Percentiles rank a stretch among this genome's conserved stretches.
phyloP scores from a whole-genome alignment of 2,113 vertebrate genomes.

The Octodon degus region DNA sequence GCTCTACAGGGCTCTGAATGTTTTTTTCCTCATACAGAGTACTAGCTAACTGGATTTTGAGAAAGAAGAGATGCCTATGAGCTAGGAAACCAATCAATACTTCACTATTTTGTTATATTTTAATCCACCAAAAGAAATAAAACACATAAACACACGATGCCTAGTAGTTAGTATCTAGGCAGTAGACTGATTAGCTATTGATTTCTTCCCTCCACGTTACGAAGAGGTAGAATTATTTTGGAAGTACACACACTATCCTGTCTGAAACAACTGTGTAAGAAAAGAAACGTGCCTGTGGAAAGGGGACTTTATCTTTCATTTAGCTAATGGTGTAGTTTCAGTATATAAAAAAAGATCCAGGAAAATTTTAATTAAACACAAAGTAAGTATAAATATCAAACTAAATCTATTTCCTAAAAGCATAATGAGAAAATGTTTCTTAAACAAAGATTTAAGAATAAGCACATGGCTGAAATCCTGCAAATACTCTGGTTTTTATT shows the following conservation, averaged over 20 bases:
- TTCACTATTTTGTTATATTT: slow-evolving; percentile 71
- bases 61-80: slow-evolving; percentile 48
- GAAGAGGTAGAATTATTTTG: slow-evolving; percentile 31
- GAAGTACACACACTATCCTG: background rate
- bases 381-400: background rate
- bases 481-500: background rate
- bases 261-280: background rate
- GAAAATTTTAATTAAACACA: background rate
- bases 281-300: background rate
- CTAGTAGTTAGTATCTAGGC: slow-evolving; percentile 21
- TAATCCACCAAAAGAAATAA: slow-evolving; percentile 73
- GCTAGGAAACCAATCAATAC: slow-evolving; percentile 60
- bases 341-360: background rate
- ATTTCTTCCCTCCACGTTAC: slow-evolving; percentile 55
- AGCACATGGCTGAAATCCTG: background rate
- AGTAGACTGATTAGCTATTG: slow-evolving; percentile 75
- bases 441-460: background rate
- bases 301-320: background rate
- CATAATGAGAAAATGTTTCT: background rate
- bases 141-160: slow-evolving; percentile 26
- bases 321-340: slow-evolving; percentile 23
- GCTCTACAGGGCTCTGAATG: slow-evolving; percentile 16
- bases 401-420: background rate
- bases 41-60: slow-evolving; percentile 11
- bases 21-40: background rate